Evolutionary conservation across 2,888 invertebrate species (phyloP).

Genomic region (Priocnemis perturbator): DNA sequence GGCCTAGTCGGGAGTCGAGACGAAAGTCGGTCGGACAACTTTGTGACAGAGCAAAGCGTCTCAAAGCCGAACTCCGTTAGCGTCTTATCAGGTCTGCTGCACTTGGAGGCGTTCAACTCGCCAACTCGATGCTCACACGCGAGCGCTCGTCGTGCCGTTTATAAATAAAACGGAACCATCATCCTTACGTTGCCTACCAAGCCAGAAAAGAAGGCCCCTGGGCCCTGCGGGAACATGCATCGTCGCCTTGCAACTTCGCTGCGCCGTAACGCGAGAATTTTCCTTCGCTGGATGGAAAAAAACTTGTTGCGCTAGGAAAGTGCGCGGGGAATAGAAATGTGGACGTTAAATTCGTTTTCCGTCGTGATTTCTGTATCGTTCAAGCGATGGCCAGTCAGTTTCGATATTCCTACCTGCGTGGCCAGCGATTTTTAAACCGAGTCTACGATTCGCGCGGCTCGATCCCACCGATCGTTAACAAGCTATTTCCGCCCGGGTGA

Average conservation of each 20-base stretch:
- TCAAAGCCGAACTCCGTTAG: constrained; percentile 63
- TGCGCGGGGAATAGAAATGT: no score
- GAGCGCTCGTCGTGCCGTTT: constrained; percentile 51
- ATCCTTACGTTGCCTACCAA: constrained; percentile 52
- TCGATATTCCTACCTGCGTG: no score
- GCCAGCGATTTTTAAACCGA: no score
- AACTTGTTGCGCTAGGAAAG: no score
- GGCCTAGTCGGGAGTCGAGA: constrained; percentile 15
- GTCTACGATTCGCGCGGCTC: no score
- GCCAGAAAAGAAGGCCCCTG: constrained; percentile 48
- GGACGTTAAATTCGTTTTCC: no score
- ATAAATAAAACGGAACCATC: constrained; percentile 58
- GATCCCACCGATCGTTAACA: no score
- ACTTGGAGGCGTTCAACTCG: constrained; percentile 71
- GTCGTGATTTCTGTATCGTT: no score
- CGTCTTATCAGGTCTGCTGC: constrained; percentile 70
- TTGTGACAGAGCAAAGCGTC: constrained; percentile 24
- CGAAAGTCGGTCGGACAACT: constrained; percentile 14
- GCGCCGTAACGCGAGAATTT: no score
- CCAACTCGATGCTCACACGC: constrained; percentile 61
- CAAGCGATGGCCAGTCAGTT: no score
- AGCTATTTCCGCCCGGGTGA: no score
- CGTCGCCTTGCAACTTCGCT: constrained; percentile 7
- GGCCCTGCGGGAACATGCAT: constrained; percentile 1
- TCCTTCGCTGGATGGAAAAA: no score